Base-by-base conservation (phyloP, 2,888 invertebrate species). In the Acanthococcus lagerstroemiae region DNA sequence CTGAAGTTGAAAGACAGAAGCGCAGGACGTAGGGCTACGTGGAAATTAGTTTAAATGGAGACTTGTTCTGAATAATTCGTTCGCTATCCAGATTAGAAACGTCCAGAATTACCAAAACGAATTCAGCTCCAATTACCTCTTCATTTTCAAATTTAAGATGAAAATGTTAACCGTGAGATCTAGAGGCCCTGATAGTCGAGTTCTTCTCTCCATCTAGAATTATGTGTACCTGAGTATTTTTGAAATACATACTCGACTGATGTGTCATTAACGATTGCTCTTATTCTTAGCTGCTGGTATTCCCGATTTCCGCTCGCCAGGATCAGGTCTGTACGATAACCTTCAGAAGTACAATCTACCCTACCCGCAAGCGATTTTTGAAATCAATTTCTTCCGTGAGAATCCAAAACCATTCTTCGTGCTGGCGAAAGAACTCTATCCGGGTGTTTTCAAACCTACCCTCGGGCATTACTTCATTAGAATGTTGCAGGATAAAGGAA, bases 301-400 rank as follows among this genome's bases (percentile, higher is more conserved):
- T 71, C 96, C 96, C 21, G 96, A 96, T 76, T 96, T 96, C 76
- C 84, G 96, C 22, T 91, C 93, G 21, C 94, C 95, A 0, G 90
- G 87, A 26, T 88, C 89, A 65, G 96, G 96, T 0, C 79, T 97
- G 1, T 97, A 96, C 75, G 84, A 88, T 75, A 95, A 95, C 75
- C 79, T 97, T 54, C 83, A 88, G 72, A 90, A 95, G 75, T 96
- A 94, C 76, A 84, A 95, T 70, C 79, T 97, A 50, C 92, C 94
- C 0, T 83, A 90, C 77, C 95, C 95, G 0, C 88, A 90, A 74
- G 90, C 92, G 1, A 90, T 97, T 72, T 97, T 97, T 75, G 90
- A 93, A 74, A 81, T 95, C 61, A 84, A 84, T 67, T 95, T 87
- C 77, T 97, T 97, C 74, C 77, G 83, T 73, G 80, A 84, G 71